Base-by-base conservation (phyloP, 2,113 vertebrate genomes). In the Pao palembangensis region DNA sequence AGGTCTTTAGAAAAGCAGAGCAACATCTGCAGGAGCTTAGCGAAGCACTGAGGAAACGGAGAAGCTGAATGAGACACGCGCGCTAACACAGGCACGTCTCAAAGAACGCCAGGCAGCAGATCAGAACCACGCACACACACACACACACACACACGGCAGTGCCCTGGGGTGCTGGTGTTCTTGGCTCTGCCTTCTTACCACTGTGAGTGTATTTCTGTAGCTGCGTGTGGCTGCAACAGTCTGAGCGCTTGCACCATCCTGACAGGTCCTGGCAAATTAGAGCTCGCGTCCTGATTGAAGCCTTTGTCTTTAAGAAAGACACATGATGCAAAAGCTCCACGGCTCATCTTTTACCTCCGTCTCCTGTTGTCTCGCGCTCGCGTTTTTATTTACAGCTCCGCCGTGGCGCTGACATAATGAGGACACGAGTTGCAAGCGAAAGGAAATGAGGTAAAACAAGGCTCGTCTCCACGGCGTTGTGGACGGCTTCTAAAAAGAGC, bases 11-110 rank as follows among this genome's bases (percentile, higher is more conserved):
- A 86, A 89, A 86, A 85, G 77, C 75, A 74, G 63, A 76, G 84
- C 75, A 84, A 89, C 84, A 89, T 89, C 88, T 89, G 87, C 84
- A 85, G 78, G 72, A 83, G 86, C 87, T 88, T 89, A 89, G 78
- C 15, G 62, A 75, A 67, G 84, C 75, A 52, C 79, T 75, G 80
- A 87, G 86, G 87, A 87, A 71, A 73, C 75, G 50, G 64, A 53
- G 70, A 79, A 72, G 65, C 67, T 18, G 71, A 83, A 82, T 60
- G 78, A 83, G 81, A 88, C 71, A 75, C 69, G 58, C 69, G 51
- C 63, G 42, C 57, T 57, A 78, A 77, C 69, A 55, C 79, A 61
- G 50, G 12, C 48, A 51, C 66, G 69, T 82, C n/a, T 76, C 66
- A 81, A 67, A 83, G 76, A 50, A 28, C 54, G 58, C 67, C 51